A percentile compares a stretch with the other conserved stretches of the same genome.
Conservation (phyloP, 1,140 invertebrate species). For the Ganaspis sp. region DNA sequence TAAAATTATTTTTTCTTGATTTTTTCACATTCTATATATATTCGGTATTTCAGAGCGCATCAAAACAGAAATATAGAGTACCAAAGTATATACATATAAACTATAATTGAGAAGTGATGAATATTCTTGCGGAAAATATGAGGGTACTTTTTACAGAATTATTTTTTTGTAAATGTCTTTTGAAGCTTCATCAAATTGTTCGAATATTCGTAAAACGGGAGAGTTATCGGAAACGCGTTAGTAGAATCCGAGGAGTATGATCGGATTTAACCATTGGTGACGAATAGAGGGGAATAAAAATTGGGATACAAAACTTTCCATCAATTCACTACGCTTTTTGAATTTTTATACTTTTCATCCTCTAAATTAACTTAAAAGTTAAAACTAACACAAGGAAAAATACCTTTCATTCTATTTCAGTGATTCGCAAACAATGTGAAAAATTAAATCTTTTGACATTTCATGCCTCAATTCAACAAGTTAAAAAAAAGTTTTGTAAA, state of each 20-base stretch:
- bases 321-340: constrained; percentile 17
- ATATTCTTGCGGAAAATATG: background rate
- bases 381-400: background rate
- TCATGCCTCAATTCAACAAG: too few relatives aligned
- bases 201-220: constrained; percentile 1
- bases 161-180: constrained; percentile 19
- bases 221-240: constrained; percentile 26
- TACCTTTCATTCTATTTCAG: too few relatives aligned
- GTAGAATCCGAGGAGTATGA: constrained; percentile 4
- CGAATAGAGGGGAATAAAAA: constrained; percentile 11
- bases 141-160: background rate
- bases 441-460: too few relatives aligned
- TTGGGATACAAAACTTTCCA: constrained; percentile 17
- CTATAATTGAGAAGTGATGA: background rate
- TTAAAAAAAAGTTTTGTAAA: too few relatives aligned
- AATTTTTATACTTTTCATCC: background rate
- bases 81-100: background rate
- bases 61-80: background rate
- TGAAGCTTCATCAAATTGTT: constrained; percentile 23
- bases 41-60: background rate
- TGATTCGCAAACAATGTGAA: too few relatives aligned
- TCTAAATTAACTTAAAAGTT: background rate
- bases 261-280: constrained; percentile 16
- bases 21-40: background rate
- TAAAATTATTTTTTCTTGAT: too few relatives aligned